Evolutionary conservation across 2,888 invertebrate genomes (phyloP), one percentile per base, ranked within the genome.

Genomic region (Drosophila cognata): DNA sequence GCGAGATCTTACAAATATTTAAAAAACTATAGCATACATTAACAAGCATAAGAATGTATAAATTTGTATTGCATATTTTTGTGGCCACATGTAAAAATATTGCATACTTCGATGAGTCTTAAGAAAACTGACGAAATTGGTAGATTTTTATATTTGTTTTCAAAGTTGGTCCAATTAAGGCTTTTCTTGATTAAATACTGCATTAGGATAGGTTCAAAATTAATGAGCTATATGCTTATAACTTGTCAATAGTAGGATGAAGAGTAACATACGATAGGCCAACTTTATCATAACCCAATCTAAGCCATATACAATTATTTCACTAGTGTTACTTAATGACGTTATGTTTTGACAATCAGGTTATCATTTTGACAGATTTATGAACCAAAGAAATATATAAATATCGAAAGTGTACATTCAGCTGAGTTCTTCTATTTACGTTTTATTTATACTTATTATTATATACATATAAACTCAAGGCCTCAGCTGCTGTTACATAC

Each of bases 281-380:
- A 31, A 13, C 21, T 29, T 41, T 29, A 16, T 41, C 21, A 43
- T 41, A 31, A 10, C 29, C 10, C 28, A 59, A 59, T 21, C 7
- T 18, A 46, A 38, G 33, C 11, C 50, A 35, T 35, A 55, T 50
- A 41, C 57, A 52, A 57, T 48, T 21, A 46, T 33, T 55, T 48
- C 31, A 61, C 56, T 75, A 31, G 28, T 41, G 56, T 18, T 28
- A 50, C 46, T 67, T 33, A 74, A 58, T 38, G 57, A 6, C 28
- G 25, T 70, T 31, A 38, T 38, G 41, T 53, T 41, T 48, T 56
- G 48, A 28, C 31, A 59, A 71, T 71, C 61, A 57, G 55, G 51
- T 78, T 68, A 78, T 73, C 82, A 73, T 62, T 65, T 72, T 63
- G 62, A 29, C 51, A 60, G 56, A 79, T 79, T 82, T 82, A 79